Percentiles rank a stretch among this genome's conserved stretches.
These are phyloP conservation scores for Cherax quadricarinatus DNA, from an alignment of 1,140 invertebrate genomes.

Conservation along the genomic window DNA sequence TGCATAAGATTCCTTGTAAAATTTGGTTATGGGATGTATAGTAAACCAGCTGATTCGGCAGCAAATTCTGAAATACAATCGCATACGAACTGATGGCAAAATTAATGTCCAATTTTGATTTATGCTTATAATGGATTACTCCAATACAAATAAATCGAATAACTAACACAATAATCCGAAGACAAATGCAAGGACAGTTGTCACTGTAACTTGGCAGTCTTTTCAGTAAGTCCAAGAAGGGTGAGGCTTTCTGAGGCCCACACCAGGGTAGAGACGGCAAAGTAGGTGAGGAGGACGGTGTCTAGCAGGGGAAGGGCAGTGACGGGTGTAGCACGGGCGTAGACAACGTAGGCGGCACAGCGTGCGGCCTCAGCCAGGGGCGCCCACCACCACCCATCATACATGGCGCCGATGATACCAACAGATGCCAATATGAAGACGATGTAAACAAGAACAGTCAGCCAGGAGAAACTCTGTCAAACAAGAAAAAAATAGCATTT, in stretches of 20 bases:
- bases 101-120: too few relatives aligned
- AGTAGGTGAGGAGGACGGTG: constrained; percentile 35
- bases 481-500: background rate
- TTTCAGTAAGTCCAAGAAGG: constrained; percentile 31
- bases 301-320: background rate
- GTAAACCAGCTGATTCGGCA: too few relatives aligned
- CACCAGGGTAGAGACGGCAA: constrained; percentile 47
- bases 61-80: too few relatives aligned
- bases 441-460: constrained; percentile 24
- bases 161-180: too few relatives aligned
- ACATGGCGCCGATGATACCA: constrained; percentile 61
- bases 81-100: too few relatives aligned
- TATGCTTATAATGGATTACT: too few relatives aligned
- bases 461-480: constrained; percentile 48
- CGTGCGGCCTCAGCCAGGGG: constrained; percentile 58
- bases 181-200: too few relatives aligned
- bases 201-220: constrained; percentile 51
- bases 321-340: constrained; percentile 35
- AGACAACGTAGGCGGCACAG: constrained; percentile 53
- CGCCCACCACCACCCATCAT: constrained; percentile 67
- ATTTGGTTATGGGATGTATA: too few relatives aligned
- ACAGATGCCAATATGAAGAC: constrained; percentile 37
- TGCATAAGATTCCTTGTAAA: too few relatives aligned
- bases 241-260: constrained; percentile 49
- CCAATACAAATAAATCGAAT: too few relatives aligned